Conservation (phyloP, 2,113 vertebrate species). For the Rhabdornis inornatus region DNA sequence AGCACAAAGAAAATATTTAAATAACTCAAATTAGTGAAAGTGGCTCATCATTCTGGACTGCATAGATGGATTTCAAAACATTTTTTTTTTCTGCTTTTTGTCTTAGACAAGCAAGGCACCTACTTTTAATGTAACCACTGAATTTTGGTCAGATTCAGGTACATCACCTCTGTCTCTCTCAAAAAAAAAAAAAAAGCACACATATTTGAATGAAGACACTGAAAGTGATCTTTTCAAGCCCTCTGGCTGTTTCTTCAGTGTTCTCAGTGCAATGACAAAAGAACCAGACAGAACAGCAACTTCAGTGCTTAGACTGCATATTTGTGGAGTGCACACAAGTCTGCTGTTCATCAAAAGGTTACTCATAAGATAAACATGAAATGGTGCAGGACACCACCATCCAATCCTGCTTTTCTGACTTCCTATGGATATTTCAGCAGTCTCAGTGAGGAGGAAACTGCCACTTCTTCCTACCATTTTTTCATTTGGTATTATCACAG, state of each 20-base stretch:
- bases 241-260: neutral
- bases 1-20: neutral
- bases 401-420: neutral
- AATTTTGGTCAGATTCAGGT: neutral
- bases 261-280: neutral
- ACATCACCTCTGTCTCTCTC: accelerated
- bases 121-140: neutral
- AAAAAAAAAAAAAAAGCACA: neutral
- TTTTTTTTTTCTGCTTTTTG: neutral
- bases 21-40: neutral
- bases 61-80: accelerated
- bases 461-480: neutral
- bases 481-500: neutral
- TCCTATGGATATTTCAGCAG: neutral
- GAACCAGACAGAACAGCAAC: neutral
- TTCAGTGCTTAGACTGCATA: neutral
- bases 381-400: neutral
- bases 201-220: neutral
- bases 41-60: neutral
- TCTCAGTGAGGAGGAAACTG: neutral
- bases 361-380: neutral
- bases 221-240: neutral
- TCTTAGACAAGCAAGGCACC: neutral
- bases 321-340: neutral
- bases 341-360: neutral